These are phyloP conservation scores for Polyergus mexicanus DNA, from an alignment of 1,140 invertebrate species.

Conservation along the genomic window DNA sequence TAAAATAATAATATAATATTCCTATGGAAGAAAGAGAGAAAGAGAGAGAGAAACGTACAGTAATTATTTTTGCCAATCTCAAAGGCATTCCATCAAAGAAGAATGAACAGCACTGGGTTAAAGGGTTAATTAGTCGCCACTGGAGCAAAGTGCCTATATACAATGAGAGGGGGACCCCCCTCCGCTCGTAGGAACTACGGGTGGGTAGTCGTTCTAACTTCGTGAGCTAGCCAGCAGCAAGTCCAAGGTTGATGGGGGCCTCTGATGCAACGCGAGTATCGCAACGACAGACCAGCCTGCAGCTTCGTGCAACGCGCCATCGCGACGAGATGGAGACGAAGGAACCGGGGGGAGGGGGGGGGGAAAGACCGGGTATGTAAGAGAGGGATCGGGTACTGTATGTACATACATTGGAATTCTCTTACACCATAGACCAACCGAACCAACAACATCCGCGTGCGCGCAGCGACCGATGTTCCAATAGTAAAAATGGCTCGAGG, in stretches of 20 bases:
- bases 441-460: background rate
- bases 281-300: constrained; percentile 9
- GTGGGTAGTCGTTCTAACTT: constrained; percentile 82
- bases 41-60: background rate
- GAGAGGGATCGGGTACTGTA: background rate
- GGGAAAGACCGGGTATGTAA: too few species aligned
- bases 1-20: too few species aligned
- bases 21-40: background rate
- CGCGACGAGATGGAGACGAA: constrained; percentile 4
- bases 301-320: constrained; percentile 30
- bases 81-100: constrained; percentile 43
- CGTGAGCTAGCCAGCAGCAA: constrained; percentile 77
- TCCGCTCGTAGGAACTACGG: constrained; percentile 80
- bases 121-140: constrained; percentile 80
- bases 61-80: constrained; percentile 75
- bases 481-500: constrained; percentile 21
- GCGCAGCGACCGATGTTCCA: background rate
- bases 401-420: constrained; percentile 14
- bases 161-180: background rate
- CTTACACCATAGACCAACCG: background rate
- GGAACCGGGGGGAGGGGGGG: background rate
- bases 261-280: constrained; percentile 75
- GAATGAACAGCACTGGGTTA: constrained; percentile 51
- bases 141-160: constrained; percentile 72
- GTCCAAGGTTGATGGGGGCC: constrained; percentile 81